Conservation (phyloP, 2,113 vertebrate species). For the Eolophus roseicapilla region DNA sequence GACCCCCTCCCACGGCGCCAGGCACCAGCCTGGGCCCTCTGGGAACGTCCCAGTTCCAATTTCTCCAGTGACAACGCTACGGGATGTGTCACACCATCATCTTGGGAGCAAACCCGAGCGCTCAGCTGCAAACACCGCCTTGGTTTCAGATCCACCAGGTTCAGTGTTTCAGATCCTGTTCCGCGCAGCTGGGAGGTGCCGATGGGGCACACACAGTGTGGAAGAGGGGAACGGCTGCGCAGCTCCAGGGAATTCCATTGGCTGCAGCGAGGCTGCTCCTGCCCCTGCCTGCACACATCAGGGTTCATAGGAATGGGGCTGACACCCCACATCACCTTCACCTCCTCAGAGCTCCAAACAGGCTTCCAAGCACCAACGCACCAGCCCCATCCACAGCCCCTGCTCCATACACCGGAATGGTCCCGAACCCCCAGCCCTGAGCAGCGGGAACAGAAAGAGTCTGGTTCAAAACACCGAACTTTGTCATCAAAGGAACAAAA, state of each 20-base stretch:
- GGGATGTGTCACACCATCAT: rapidly evolving
- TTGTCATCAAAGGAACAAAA: background rate
- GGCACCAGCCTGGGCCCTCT: background rate
- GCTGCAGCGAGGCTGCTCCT: background rate
- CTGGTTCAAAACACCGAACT: background rate
- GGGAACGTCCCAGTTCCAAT: background rate
- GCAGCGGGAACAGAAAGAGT: background rate
- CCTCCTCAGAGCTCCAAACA: background rate
- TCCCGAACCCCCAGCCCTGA: background rate
- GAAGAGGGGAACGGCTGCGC: background rate
- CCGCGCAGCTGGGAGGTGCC: background rate
- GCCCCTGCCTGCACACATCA: background rate
- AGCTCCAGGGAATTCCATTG: background rate
- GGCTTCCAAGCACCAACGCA: background rate
- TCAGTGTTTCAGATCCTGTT: background rate
- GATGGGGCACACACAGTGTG: background rate
- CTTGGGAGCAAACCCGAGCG: background rate
- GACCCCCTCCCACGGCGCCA: background rate
- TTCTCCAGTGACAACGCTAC: rapidly evolving
- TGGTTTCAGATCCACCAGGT: background rate
- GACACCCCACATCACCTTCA: too few species aligned
- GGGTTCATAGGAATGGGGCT: background rate
- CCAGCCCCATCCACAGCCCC: background rate
- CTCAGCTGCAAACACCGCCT: background rate
- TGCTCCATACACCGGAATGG: background rate